Conservation (phyloP, 2,888 invertebrate species). For the Watsonalla binaria region DNA sequence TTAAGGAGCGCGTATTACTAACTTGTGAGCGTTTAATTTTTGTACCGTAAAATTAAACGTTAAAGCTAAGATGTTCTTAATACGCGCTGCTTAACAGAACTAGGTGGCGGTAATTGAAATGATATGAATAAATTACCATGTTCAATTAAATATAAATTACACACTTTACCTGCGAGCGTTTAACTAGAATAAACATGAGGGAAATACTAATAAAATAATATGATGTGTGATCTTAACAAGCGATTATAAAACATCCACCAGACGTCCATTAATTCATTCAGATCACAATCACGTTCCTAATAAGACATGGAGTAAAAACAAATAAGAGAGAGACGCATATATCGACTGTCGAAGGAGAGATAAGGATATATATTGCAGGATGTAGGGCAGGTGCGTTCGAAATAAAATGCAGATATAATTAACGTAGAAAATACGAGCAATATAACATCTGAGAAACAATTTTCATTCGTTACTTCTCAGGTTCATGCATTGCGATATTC, state of each 20-base stretch:
- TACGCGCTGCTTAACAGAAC: no score
- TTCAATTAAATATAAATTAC: neutral
- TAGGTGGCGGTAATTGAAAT: no score
- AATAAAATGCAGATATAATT: constrained; percentile 5
- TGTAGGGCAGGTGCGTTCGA: constrained; percentile 31
- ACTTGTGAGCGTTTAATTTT: no score
- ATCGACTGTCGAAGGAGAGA: constrained; percentile 10
- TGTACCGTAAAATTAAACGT: no score
- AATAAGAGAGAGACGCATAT: constrained; percentile 26
- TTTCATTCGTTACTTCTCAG: neutral
- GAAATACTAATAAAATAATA: constrained; percentile 1
- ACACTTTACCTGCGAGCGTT: neutral
- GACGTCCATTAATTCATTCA: constrained; percentile 35
- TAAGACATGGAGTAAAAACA: constrained; percentile 32
- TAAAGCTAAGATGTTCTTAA: no score
- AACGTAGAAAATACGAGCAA: constrained; percentile 5
- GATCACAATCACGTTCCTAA: constrained; percentile 37
- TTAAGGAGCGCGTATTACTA: no score
- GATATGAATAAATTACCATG: neutral
- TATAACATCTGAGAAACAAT: constrained; percentile 1
- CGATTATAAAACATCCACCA: constrained; percentile 22
- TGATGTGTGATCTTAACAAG: constrained; percentile 6
- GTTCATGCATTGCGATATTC: neutral
- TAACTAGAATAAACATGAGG: neutral
- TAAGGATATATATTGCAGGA: constrained; percentile 17